These are phyloP conservation scores for Oncorhynchus nerka DNA, from an alignment of 2,113 vertebrate species.

Conservation along the genomic window DNA sequence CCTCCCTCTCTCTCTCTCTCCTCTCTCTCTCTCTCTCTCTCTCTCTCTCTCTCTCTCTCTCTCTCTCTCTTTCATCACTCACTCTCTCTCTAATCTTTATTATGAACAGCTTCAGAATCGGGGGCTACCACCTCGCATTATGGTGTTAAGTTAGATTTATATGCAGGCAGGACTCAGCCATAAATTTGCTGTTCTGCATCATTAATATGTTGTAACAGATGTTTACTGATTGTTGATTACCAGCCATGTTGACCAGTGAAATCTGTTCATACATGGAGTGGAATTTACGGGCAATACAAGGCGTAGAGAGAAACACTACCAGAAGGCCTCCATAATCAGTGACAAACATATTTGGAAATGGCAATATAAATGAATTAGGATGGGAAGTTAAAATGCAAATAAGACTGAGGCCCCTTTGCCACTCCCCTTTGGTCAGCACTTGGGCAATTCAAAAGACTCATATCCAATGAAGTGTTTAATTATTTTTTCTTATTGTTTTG, in stretches of 20 bases:
- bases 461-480: background rate
- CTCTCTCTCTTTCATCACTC: slow-evolving; percentile 1
- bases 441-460: background rate
- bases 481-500: background rate
- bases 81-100: slow-evolving; percentile 18
- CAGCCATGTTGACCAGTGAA: slow-evolving; percentile 42
- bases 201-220: slow-evolving; percentile 50
- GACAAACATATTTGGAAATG: slow-evolving; percentile 6
- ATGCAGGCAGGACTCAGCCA: slow-evolving; percentile 13
- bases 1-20: background rate
- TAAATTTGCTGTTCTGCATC: slow-evolving; percentile 35
- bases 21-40: background rate
- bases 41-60: background rate
- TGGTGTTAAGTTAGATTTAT: slow-evolving; percentile 21
- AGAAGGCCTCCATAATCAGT: slow-evolving; percentile 9
- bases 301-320: slow-evolving; percentile 3
- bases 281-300: slow-evolving; percentile 24
- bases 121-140: slow-evolving; percentile 1
- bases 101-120: slow-evolving; percentile 20
- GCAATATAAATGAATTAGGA: slow-evolving; percentile 6
- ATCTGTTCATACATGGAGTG: slow-evolving; percentile 36
- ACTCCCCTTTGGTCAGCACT: background rate
- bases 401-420: background rate
- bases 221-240: slow-evolving; percentile 42
- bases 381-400: background rate